Evolutionary conservation across 2,113 vertebrate genomes (phyloP).

Genomic region (Thamnaconus septentrionalis): DNA sequence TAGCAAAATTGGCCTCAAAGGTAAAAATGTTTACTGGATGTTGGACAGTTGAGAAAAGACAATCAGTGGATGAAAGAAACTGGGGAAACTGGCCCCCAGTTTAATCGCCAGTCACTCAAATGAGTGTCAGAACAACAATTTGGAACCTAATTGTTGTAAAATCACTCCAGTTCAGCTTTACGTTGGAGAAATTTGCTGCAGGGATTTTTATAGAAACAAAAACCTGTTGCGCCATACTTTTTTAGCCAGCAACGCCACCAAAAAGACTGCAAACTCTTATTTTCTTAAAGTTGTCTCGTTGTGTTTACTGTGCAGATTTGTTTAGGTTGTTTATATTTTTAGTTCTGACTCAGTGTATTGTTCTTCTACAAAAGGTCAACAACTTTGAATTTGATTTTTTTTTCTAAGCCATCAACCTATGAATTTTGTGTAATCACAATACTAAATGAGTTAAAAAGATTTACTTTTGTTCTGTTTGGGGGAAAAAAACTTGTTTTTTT

Average conservation of each 20-base stretch:
- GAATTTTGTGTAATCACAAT: constrained; percentile 42
- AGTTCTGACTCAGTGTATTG: constrained; percentile 42
- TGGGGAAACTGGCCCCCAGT: not conserved
- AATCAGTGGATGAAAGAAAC: not conserved
- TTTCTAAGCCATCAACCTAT: constrained; percentile 61
- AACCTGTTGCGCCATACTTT: too few species aligned
- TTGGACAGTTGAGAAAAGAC: too few species aligned
- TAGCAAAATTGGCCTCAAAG: too few species aligned
- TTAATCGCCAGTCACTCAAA: too few species aligned
- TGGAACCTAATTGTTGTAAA: not conserved
- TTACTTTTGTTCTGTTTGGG: constrained; percentile 39
- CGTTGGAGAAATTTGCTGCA: not conserved
- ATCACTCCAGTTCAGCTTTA: not conserved
- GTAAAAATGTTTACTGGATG: too few species aligned
- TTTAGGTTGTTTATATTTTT: constrained; percentile 52
- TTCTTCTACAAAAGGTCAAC: constrained; percentile 32
- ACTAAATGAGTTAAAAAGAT: constrained; percentile 42
- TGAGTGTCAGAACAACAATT: not conserved
- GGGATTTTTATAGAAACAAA: not conserved
- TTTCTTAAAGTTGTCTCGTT: constrained; percentile 20
- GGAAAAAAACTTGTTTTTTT: constrained; percentile 20
- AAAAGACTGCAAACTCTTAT: constrained; percentile 2
- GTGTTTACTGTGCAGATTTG: constrained; percentile 44
- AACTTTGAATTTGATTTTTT: constrained; percentile 40
- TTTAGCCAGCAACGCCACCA: not conserved